A percentile compares a stretch with the other conserved stretches of the same genome.
Conservation (phyloP, 23 tunicate genomes). For the Corella eumyota region DNA sequence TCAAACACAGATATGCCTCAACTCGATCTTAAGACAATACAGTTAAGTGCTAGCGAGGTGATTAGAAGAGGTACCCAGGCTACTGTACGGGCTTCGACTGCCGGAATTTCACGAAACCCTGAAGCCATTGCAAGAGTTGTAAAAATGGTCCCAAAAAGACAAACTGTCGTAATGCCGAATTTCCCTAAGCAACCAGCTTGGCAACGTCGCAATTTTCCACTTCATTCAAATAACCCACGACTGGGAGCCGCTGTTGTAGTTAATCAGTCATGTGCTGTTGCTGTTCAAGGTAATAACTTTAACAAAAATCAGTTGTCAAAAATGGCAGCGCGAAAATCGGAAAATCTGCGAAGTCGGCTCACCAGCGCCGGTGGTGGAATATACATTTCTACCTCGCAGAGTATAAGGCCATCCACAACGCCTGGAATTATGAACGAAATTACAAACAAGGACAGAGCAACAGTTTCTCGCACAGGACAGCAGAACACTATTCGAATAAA, state of each 20-base stretch:
- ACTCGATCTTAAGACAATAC: background rate
- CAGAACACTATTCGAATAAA: background rate
- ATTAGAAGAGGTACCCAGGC: conserved; percentile 39
- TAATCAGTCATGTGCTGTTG: conserved; percentile 10
- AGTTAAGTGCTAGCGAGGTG: conserved; percentile 5
- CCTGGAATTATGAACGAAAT: background rate
- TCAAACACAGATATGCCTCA: background rate
- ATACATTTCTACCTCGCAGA: conserved; percentile 8
- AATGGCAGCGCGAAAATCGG: conserved; percentile 8
- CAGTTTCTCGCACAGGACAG: background rate
- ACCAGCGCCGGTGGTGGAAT: conserved; percentile 5
- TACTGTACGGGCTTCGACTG: conserved; percentile 35
- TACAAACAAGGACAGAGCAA: background rate
- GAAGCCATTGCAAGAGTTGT: conserved; percentile 37
- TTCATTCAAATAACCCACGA: conserved; percentile 1
- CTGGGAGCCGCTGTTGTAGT: background rate
- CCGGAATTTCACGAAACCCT: conserved; percentile 17
- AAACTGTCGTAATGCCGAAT: conserved; percentile 58
- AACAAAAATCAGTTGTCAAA: conserved; percentile 4
- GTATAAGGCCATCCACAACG: conserved; percentile 6
- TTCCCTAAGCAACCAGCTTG: conserved; percentile 48
- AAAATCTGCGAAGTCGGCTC: conserved; percentile 31
- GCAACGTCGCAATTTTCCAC: conserved; percentile 25
- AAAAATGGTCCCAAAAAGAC: conserved; percentile 65
- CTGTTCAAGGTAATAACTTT: conserved; percentile 37